Base-by-base conservation (phyloP, 2,113 vertebrate species). In the Lasiurus borealis region DNA sequence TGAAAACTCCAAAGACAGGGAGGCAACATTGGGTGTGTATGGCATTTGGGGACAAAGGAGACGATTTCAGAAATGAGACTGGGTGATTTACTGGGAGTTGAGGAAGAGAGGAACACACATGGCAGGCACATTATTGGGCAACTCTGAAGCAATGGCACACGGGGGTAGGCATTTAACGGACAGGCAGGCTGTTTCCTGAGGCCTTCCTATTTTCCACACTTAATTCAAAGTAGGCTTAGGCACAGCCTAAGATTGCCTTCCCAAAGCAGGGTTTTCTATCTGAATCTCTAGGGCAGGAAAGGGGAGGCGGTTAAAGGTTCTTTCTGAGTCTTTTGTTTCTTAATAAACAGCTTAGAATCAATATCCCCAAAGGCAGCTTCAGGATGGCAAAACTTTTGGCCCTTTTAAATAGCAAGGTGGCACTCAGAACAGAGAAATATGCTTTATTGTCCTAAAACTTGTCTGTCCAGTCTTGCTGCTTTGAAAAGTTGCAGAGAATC, bases 381-480 rank as follows among this genome's bases (percentile, higher is more conserved):
- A 31, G 40, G 36, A 8, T 13, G 27, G 36, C 80, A 83, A 64
- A 31, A 31, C 16, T 31, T 40, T 40, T n/a, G 57, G 40, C 40
- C 5, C 16, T 27, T 25, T 64, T 46, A 40, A 64, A 46, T 64
- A 75, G 46, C 68, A 59, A 75, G 68, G 59, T 44, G 29, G n/a
- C 52, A 73, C 84, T 90, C 52, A 14, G 85, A 84, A 36, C 81
- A 78, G 85, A 64, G 73, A 96, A 90, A 88, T 95, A 93, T 68
- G 64, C 94, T 89, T 88, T 48, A 66, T 80, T 93, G 84, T 85
- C 75, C 54, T 23, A 40, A 96, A 92, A 97, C 95, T 76, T 59
- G 94, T 95, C 88, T 27, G 36, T 95, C 96, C 89, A 93, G 97
- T 97, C 66, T 75, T 62, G 64, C 97, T 68, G 64, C 97, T 97